Conservation (phyloP, 2,113 vertebrate genomes). For the Pedionomus torquatus region DNA sequence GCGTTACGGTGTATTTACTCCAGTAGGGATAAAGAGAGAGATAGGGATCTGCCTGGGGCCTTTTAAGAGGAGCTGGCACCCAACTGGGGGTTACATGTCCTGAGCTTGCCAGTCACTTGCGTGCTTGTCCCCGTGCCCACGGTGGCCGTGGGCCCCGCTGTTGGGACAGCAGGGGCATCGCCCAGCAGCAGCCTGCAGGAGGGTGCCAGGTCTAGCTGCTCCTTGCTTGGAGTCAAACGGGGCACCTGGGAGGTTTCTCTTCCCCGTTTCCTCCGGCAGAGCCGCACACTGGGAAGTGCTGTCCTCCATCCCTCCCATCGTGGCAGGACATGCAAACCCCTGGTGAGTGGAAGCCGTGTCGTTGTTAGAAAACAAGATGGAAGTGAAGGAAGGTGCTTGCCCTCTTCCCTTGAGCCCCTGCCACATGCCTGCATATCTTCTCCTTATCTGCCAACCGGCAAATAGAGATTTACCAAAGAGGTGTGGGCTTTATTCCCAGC, state of each 20-base stretch:
- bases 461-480: not conserved
- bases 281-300: fast-evolving
- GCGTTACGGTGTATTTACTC: not conserved
- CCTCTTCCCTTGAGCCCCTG: not conserved
- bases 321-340: not conserved
- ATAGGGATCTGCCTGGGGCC: not conserved
- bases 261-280: not conserved
- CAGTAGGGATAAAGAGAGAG: not conserved
- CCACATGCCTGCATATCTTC: not conserved
- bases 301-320: fast-evolving
- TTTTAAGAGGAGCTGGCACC: not conserved
- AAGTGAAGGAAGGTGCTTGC: not conserved
- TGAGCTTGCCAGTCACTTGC: not conserved
- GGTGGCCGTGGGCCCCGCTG: not conserved
- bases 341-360: not conserved
- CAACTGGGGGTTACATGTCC: fast-evolving
- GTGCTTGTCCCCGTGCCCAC: fast-evolving
- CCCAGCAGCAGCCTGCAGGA: not conserved
- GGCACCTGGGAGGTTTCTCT: not conserved
- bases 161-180: fast-evolving
- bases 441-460: not conserved
- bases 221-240: not conserved
- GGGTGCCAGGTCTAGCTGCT: not conserved
- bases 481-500: not conserved
- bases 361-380: not conserved